A percentile compares a stretch with the other conserved stretches of the same genome.
Evolutionary conservation across 2,888 invertebrate species (phyloP).

Genomic region (Tetragnatha montana): DNA sequence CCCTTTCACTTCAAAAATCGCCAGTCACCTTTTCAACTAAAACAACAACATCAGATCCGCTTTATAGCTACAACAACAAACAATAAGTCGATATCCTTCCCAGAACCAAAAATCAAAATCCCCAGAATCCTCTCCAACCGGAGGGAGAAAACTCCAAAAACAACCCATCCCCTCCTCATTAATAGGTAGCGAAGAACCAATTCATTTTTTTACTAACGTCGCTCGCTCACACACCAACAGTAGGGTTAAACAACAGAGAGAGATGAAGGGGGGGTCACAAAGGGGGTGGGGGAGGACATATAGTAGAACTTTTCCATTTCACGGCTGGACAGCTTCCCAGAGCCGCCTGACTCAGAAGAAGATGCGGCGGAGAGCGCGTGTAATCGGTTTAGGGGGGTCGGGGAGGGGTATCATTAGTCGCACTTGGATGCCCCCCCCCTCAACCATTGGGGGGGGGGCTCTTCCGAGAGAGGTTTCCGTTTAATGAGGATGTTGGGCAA

Average conservation of each 20-base stretch:
- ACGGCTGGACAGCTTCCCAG: slow-evolving; percentile 69
- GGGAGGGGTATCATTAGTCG: slow-evolving; percentile 65
- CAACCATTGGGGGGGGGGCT: not conserved
- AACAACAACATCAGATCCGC: too few species aligned
- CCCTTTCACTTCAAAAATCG: too few species aligned
- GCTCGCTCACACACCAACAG: not conserved
- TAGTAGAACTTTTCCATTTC: slow-evolving; percentile 53
- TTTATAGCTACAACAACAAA: too few species aligned
- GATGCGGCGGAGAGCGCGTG: slow-evolving; percentile 44
- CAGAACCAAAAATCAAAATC: too few species aligned
- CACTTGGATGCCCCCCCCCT: slow-evolving; percentile 48
- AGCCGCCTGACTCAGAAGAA: slow-evolving; percentile 60
- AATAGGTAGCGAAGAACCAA: not conserved
- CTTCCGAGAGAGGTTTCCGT: slow-evolving; percentile 27
- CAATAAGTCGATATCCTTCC: too few species aligned
- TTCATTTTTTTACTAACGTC: not conserved
- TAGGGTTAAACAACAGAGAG: not conserved
- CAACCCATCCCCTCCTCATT: not conserved
- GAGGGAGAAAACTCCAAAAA: not conserved
- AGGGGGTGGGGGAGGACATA: not conserved
- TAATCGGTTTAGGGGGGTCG: slow-evolving; percentile 64
- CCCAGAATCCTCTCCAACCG: too few species aligned
- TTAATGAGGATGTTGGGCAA: slow-evolving; percentile 70
- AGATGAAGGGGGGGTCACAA: not conserved
- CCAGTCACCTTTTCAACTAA: too few species aligned